Conservation (phyloP, 2,888 invertebrate genomes). For the Eristalinus sepulchralis region DNA sequence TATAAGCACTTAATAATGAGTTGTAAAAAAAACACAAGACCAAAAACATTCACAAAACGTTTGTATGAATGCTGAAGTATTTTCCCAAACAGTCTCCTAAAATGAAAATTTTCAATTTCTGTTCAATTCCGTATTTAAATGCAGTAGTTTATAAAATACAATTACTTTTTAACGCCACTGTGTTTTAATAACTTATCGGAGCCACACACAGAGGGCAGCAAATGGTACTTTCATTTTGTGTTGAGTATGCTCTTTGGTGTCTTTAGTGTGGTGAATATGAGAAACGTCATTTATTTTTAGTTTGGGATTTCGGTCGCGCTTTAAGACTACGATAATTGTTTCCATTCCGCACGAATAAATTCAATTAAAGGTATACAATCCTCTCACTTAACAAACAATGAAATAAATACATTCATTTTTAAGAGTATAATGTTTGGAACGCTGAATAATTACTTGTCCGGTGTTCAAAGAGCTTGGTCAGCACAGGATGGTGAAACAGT, state of each 20-base stretch:
- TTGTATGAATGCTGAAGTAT: too few relatives aligned
- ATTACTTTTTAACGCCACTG: not conserved
- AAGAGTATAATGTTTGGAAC: constrained; percentile 75
- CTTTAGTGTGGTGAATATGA: constrained; percentile 35
- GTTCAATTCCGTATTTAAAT: too few relatives aligned
- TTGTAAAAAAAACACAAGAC: too few relatives aligned
- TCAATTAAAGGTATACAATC: constrained; percentile 10
- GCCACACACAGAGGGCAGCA: constrained; percentile 41
- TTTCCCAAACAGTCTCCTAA: too few relatives aligned
- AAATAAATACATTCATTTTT: not conserved
- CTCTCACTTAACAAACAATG: not conserved
- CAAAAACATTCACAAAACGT: too few relatives aligned
- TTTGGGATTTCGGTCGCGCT: constrained; percentile 12
- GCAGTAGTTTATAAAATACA: not conserved
- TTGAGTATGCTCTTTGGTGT: constrained; percentile 39
- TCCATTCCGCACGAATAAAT: not conserved
- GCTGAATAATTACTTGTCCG: constrained; percentile 78
- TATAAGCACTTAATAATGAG: too few relatives aligned
- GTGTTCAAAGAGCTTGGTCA: constrained; percentile 84
- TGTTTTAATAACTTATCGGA: not conserved
- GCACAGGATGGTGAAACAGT: constrained; percentile 84
- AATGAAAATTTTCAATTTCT: too few relatives aligned
- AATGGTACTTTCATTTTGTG: not conserved
- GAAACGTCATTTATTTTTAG: constrained; percentile 56
- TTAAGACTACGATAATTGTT: not conserved